A percentile compares a stretch with the other conserved stretches of the same genome.
These are phyloP conservation scores for Amphiprion clarkii DNA, from an alignment of 2,797 vertebrate species.

Conservation along the genomic window DNA sequence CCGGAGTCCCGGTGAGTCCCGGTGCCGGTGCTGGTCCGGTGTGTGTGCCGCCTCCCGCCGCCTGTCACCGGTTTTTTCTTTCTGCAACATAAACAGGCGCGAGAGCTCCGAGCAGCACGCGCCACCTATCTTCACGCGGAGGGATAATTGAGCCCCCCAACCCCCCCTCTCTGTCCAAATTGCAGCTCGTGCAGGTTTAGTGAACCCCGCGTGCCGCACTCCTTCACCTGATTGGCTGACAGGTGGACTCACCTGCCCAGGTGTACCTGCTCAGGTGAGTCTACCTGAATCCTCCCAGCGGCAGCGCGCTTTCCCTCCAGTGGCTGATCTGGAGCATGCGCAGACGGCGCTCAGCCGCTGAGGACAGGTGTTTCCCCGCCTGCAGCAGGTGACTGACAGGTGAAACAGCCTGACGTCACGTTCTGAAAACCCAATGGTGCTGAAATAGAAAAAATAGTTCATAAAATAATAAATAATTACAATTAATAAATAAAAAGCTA, in stretches of 20 bases:
- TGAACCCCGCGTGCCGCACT: neutral
- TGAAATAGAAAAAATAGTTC: too few relatives aligned
- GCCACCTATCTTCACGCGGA: constrained; percentile 96
- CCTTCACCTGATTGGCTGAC: constrained; percentile 51
- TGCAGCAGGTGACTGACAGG: too few relatives aligned
- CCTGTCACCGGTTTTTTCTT: constrained; percentile 67
- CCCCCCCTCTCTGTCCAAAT: neutral
- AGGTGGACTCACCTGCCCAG: constrained; percentile 72
- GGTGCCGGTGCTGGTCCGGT: constrained; percentile 80
- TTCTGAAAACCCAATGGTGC: too few relatives aligned
- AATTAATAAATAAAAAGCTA: too few relatives aligned
- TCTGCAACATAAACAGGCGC: constrained; percentile 90
- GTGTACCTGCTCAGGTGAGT: constrained; percentile 11
- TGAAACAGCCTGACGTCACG: too few relatives aligned
- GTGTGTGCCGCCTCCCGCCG: constrained; percentile 88
- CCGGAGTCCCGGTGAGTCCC: neutral
- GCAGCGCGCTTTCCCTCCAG: neutral
- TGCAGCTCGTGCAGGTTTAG: neutral
- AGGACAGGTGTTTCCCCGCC: too few relatives aligned
- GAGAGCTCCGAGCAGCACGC: constrained; percentile 89
- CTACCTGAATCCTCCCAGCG: neutral
- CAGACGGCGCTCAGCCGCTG: too few relatives aligned
- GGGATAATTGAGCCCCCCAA: constrained; percentile 91
- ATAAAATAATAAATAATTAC: too few relatives aligned
- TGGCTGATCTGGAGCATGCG: neutral